Percentiles rank a stretch among this genome's conserved stretches.
Conservation (phyloP, 1,140 invertebrate species). For the Trichonephila clavata region DNA sequence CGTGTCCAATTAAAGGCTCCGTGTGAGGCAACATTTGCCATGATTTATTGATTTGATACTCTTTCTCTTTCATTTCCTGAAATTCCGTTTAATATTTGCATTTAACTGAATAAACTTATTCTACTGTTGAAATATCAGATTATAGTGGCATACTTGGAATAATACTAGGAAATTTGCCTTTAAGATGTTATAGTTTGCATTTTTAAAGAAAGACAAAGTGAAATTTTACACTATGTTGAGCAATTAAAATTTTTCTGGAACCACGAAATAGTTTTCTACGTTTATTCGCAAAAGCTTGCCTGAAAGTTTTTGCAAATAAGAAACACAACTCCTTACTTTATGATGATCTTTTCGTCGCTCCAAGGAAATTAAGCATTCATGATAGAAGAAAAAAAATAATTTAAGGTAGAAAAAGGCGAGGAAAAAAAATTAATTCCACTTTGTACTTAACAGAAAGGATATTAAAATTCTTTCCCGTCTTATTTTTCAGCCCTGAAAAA, state of each 20-base stretch:
- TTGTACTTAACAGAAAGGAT: constrained; percentile 40
- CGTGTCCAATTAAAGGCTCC: too few relatives aligned
- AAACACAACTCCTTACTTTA: constrained; percentile 27
- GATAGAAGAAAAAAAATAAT: constrained; percentile 14
- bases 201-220: not conserved
- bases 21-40: not conserved
- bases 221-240: not conserved
- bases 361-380: constrained; percentile 50
- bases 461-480: constrained; percentile 39
- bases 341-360: constrained; percentile 37
- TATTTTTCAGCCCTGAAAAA: constrained; percentile 18
- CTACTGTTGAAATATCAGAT: not conserved
- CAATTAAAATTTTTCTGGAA: constrained; percentile 2
- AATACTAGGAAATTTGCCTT: not conserved
- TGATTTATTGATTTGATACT: not conserved
- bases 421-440: constrained; percentile 11
- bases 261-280: not conserved
- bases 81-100: not conserved
- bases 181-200: not conserved
- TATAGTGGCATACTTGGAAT: not conserved
- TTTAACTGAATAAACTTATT: not conserved
- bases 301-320: not conserved
- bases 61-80: too few relatives aligned
- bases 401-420: not conserved
- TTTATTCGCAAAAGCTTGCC: not conserved